phyloP scores from a whole-genome alignment of 2,797 vertebrate species.

The Merluccius polli region DNA sequence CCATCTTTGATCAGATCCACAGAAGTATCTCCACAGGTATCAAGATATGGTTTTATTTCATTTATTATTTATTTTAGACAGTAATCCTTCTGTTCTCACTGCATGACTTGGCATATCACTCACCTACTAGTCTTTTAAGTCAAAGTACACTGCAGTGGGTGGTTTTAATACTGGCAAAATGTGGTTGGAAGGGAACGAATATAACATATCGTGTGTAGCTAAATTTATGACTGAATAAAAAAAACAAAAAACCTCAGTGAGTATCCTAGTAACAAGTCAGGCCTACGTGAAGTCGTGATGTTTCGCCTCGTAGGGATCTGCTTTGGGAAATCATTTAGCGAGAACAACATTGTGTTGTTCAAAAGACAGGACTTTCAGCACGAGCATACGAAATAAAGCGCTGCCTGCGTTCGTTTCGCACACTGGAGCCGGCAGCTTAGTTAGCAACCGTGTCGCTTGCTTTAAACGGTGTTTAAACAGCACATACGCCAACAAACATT shows the following conservation, averaged over 20 bases:
- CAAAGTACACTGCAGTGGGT: neutral
- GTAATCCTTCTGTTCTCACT: neutral
- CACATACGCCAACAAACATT: neutral
- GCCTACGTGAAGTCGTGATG: neutral
- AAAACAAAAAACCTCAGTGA: neutral
- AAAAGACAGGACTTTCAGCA: too few relatives aligned
- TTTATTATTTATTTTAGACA: neutral
- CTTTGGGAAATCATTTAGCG: neutral
- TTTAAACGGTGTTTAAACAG: neutral
- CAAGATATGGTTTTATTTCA: neutral
- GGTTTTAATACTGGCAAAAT: neutral
- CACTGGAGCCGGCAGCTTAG: too few relatives aligned
- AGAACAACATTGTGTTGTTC: neutral
- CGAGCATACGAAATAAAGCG: too few relatives aligned
- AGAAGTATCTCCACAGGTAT: too few relatives aligned
- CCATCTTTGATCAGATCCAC: too few relatives aligned
- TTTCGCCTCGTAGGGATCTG: neutral
- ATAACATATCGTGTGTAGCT: neutral
- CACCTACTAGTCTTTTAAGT: neutral
- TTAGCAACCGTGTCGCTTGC: neutral
- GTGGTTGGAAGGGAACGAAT: neutral
- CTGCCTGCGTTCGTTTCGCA: too few relatives aligned
- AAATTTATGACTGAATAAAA: neutral
- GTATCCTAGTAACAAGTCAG: slow-evolving; percentile 7
- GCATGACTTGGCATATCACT: neutral